Evolutionary conservation across 2,888 invertebrate species (phyloP), one percentile per base, ranked within the genome.

Genomic region (Nectonema munidae): DNA sequence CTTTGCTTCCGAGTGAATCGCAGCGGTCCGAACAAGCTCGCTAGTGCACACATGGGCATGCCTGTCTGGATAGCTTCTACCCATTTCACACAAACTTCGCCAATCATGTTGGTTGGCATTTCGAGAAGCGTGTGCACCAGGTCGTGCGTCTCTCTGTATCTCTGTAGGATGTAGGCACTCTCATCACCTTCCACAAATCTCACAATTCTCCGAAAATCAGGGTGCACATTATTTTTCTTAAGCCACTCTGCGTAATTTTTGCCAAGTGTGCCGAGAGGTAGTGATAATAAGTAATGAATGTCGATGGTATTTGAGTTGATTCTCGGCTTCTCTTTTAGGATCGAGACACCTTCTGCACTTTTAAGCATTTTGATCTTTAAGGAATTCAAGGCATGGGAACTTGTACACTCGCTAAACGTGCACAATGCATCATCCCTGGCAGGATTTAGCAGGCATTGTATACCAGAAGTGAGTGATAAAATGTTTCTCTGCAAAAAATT

Each of bases 91-190:
- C 75, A 67, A 3, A 86, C 79, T 65, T 86, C 66, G 37, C 65
- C 55, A 21, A 81, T 58, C 75, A 81, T 76, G 48, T 73, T 73
- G 9, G 79, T 83, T 25, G 74, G 79, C 77, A 86, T 83, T 45
- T 68, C 68, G 29, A 89, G 63, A 14, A 72, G 61, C 1, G 81
- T 69, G 57, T 95, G 95, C 41, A 75, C 67, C 44, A 95, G 64
- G 59, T 95, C 95, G 54, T 95, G 95, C 5, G 74, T 71, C 60
- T 95, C 86, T 45, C 95, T 66, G 53, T 99, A 99, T 39, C 95
- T 63, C 54, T 81, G 77, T 71, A 99, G 79, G 33, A 89, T 71
- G 57, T 86, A 95, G 3, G 81, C 79, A 46, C 81, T 56, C 44
- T 81, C 70, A 2, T 67, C 58, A 54, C 89, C 74, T 45, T 75